Conservation (phyloP, 2,888 invertebrate species). For the Macroteleia sp. region DNA sequence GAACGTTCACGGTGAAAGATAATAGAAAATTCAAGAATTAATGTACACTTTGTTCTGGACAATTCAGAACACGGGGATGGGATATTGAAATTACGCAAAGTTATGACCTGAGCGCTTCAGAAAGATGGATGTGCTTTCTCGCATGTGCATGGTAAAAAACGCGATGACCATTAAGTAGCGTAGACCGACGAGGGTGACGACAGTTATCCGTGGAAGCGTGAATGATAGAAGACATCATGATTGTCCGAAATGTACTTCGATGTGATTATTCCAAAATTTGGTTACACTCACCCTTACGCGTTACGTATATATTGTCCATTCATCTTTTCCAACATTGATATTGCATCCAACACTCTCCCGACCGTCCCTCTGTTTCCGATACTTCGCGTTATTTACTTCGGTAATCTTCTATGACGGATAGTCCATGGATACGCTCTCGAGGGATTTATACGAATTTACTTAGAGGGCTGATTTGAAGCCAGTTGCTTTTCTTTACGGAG, state of each 20-base stretch:
- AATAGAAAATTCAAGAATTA: constrained; percentile 55
- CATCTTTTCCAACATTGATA: constrained; percentile 34
- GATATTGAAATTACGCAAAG: constrained; percentile 52
- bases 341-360: constrained; percentile 19
- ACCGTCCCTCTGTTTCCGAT: constrained; percentile 34
- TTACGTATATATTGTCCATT: constrained; percentile 46
- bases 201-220: constrained; percentile 75
- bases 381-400: constrained; percentile 77
- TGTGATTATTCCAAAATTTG: constrained; percentile 79
- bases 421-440: constrained; percentile 70
- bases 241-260: constrained; percentile 56
- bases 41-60: constrained; percentile 47
- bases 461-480: constrained; percentile 80
- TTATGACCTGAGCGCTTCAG: constrained; percentile 38
- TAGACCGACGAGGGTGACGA: constrained; percentile 52
- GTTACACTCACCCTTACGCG: constrained; percentile 68
- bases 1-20: constrained; percentile 10
- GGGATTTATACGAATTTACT: constrained; percentile 83
- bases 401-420: constrained; percentile 83
- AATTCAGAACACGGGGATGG: constrained; percentile 26
- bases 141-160: constrained; percentile 67
- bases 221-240: constrained; percentile 77
- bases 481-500: constrained; percentile 76
- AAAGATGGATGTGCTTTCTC: constrained; percentile 49
- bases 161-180: constrained; percentile 59